Conservation (phyloP, 2,888 invertebrate genomes). For the Rhopalosiphum nymphaeae region DNA sequence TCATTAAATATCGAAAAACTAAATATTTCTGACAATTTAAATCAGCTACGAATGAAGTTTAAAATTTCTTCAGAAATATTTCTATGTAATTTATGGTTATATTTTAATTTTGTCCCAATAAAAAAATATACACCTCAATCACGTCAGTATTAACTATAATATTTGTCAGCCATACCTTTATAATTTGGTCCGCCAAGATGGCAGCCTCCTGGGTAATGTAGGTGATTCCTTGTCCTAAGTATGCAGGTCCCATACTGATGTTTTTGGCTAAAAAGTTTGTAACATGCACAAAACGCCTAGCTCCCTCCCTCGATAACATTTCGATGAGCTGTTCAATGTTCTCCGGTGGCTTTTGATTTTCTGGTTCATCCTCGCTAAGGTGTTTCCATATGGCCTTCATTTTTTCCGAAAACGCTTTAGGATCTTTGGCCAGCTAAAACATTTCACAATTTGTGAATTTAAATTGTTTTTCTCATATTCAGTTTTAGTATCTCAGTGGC, state of each 20-base stretch:
- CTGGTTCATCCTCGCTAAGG: constrained; percentile 83
- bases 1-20: not conserved
- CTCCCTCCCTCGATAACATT: constrained; percentile 82
- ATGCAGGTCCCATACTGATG: constrained; percentile 75
- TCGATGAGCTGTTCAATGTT: constrained; percentile 84
- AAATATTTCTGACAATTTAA: not conserved
- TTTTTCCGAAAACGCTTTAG: constrained; percentile 79
- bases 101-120: not conserved
- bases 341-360: constrained; percentile 85
- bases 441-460: not conserved
- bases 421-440: constrained; percentile 81
- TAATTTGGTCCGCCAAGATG: constrained; percentile 26
- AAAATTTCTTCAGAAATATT: not conserved
- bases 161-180: constrained; percentile 18
- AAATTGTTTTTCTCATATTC: not conserved
- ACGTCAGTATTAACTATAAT: not conserved
- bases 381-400: constrained; percentile 80
- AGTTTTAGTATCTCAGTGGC: not conserved
- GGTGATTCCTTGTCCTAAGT: constrained; percentile 67
- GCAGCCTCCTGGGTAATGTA: constrained; percentile 3
- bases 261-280: constrained; percentile 79
- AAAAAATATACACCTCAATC: not conserved
- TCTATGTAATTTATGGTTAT: no score
- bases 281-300: constrained; percentile 82
- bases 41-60: not conserved